Evolutionary conservation across 2,888 invertebrate genomes (phyloP).

Genomic region (Caenorhabditis angaria): DNA sequence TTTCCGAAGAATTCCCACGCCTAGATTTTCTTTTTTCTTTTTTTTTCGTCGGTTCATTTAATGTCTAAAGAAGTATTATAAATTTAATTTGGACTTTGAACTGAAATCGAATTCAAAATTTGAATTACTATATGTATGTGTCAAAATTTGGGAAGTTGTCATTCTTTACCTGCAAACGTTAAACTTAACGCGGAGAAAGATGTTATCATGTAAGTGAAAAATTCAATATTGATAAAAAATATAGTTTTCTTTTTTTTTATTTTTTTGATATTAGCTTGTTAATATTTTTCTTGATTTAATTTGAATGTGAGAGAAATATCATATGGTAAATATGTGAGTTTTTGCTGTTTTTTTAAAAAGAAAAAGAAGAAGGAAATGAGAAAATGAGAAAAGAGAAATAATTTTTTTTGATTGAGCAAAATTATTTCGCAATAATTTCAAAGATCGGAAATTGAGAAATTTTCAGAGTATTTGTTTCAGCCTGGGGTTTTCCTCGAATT

Average conservation of each 20-base stretch:
- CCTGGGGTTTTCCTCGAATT: no score
- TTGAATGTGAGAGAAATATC: no score
- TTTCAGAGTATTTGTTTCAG: not conserved
- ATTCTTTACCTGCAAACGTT: constrained; percentile 37
- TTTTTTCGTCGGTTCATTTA: not conserved
- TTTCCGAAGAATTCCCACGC: not conserved
- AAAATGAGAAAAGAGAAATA: constrained; percentile 6
- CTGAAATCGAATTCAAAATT: no score
- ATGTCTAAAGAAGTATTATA: no score
- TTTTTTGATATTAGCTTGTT: not conserved
- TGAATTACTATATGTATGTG: constrained; percentile 21
- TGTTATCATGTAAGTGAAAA: constrained; percentile 25
- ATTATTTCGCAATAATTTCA: constrained; percentile 10
- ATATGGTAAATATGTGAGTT: not conserved
- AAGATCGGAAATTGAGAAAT: no score
- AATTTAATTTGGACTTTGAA: no score
- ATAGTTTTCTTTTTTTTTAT: not conserved
- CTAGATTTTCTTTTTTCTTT: not conserved
- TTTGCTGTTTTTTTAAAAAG: constrained; percentile 9
- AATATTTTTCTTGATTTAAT: not conserved
- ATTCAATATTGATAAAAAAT: not conserved
- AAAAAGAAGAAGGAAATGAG: not conserved
- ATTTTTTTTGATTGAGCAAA: constrained; percentile 6
- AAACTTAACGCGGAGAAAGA: constrained; percentile 14
- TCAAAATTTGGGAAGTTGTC: constrained; percentile 31